phyloP scores from a whole-genome alignment of 2,797 vertebrate genomes.

The Falco rusticolus region DNA sequence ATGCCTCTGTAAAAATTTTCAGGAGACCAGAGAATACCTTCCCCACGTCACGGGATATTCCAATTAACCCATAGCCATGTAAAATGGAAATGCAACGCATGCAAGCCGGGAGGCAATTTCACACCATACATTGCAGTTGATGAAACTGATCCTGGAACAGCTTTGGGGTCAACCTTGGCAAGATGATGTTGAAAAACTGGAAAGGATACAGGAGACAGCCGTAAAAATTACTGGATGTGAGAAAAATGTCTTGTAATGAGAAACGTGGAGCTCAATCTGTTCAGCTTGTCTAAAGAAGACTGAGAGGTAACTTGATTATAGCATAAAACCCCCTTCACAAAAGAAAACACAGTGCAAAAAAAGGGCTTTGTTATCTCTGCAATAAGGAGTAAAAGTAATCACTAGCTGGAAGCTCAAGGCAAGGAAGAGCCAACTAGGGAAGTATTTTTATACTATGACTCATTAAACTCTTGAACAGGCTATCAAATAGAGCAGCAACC shows the following conservation, averaged over 20 bases:
- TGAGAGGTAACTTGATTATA: conserved; percentile 24
- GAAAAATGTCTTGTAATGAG: background rate
- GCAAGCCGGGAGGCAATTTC: background rate
- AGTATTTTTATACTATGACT: conserved; percentile 32
- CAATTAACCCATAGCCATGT: rapidly evolving
- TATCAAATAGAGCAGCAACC: background rate
- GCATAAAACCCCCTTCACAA: background rate
- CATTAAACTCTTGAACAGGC: background rate
- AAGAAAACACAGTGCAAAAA: background rate
- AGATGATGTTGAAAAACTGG: background rate
- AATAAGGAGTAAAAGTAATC: conserved; percentile 14
- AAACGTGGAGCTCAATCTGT: background rate
- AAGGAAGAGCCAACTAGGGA: conserved; percentile 16
- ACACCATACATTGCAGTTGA: rapidly evolving
- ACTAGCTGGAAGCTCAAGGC: conserved; percentile 19
- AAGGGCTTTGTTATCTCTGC: conserved; percentile 15
- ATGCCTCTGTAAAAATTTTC: background rate
- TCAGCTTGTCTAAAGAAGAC: background rate
- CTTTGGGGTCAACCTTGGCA: background rate
- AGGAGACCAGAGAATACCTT: background rate
- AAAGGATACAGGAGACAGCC: background rate
- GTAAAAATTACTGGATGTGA: background rate
- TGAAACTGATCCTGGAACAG: background rate
- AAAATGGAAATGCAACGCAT: rapidly evolving
- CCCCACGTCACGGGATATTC: background rate